phyloP scores from a whole-genome alignment of 2,113 vertebrate genomes.

The Calyptomena viridis region DNA sequence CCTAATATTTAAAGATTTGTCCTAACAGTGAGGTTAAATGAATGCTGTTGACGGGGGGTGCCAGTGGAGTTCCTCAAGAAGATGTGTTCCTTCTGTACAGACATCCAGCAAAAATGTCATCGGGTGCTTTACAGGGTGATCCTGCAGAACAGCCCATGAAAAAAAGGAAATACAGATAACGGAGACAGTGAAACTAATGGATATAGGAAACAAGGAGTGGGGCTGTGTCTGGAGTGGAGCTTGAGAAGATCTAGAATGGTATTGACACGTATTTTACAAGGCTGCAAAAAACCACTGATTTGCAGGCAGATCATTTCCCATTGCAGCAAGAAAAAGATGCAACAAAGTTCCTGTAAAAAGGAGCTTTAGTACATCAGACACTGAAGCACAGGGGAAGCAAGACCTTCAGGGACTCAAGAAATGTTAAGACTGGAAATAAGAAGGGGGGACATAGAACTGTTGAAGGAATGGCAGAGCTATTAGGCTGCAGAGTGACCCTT shows the following conservation, averaged over 20 bases:
- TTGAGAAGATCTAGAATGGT: neutral
- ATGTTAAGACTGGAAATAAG: neutral
- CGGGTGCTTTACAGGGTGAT: neutral
- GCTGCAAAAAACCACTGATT: neutral
- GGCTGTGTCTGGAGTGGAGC: neutral
- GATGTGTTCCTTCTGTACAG: neutral
- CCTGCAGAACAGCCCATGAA: neutral
- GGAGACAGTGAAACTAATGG: neutral
- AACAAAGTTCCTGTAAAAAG: neutral
- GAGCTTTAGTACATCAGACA: neutral
- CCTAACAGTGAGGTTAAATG: neutral
- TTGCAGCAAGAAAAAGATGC: neutral
- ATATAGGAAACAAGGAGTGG: fast-evolving
- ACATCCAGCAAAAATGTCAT: neutral
- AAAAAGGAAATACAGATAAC: neutral
- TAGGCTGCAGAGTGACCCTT: neutral
- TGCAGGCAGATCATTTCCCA: neutral
- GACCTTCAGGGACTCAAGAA: neutral
- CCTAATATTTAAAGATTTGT: neutral
- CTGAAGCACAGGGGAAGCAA: neutral
- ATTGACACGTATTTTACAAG: neutral
- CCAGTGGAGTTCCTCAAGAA: neutral
- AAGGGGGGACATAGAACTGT: fast-evolving
- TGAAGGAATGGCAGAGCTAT: neutral
- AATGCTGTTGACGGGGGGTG: neutral